Conservation (phyloP, 2,888 invertebrate genomes). For the Chaitophorus viminalis region DNA sequence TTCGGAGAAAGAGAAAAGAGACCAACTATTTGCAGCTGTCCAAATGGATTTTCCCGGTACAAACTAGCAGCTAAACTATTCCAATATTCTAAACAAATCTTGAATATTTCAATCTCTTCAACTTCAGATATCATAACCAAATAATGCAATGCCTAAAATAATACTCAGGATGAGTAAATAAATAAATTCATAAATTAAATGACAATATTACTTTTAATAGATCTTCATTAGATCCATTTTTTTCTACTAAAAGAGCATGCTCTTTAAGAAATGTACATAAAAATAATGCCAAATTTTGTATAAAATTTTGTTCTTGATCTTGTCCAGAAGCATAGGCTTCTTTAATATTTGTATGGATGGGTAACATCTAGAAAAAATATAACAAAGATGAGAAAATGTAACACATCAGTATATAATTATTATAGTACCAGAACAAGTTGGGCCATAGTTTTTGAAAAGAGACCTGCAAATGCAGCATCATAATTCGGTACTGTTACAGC, state of each 20-base stretch:
- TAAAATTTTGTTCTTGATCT: constrained; percentile 98
- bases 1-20: constrained; percentile 58
- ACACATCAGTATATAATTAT: constrained; percentile 7
- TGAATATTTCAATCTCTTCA: constrained; percentile 99
- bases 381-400: background rate
- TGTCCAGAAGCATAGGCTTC: constrained; percentile 92
- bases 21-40: constrained; percentile 52
- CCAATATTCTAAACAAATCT: constrained; percentile 99
- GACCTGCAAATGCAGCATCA: constrained; percentile 88
- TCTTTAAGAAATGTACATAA: constrained; percentile 96
- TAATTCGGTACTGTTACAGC: constrained; percentile 90
- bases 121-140: constrained; percentile 95
- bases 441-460: constrained; percentile 92
- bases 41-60: constrained; percentile 80
- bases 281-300: constrained; percentile 97
- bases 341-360: constrained; percentile 89
- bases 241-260: constrained; percentile 89
- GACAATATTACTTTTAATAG: constrained; percentile 74
- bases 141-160: constrained; percentile 77
- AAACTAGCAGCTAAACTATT: constrained; percentile 91
- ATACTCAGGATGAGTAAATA: background rate
- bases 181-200: constrained; percentile 1
- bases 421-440: constrained; percentile 79
- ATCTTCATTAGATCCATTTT: constrained; percentile 79
- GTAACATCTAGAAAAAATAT: constrained; percentile 77